Conservation (phyloP, 2,888 invertebrate species). For the Ophioninae sp. region DNA sequence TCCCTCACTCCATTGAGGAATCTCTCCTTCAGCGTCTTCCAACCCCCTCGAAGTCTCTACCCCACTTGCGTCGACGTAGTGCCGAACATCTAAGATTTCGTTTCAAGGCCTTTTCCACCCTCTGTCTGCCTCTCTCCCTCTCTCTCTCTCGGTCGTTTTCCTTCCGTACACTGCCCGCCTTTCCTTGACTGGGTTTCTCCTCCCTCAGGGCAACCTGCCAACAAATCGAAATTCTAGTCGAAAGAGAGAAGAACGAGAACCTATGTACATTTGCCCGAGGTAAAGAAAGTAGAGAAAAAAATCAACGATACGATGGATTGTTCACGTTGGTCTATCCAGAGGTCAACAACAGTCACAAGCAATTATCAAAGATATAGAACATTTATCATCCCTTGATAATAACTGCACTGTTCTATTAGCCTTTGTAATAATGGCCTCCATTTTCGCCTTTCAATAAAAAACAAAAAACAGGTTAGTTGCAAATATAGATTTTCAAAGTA, state of each 20-base stretch:
- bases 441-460: neutral
- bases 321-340: neutral
- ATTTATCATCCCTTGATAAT: neutral
- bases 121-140: constrained; percentile 38
- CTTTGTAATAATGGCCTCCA: neutral
- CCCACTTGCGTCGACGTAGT: constrained; percentile 57
- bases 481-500: neutral
- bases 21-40: constrained; percentile 61
- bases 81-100: constrained; percentile 56
- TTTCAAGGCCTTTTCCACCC: constrained; percentile 43
- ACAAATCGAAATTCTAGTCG: constrained; percentile 58
- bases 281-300: constrained; percentile 61
- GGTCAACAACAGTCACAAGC: neutral
- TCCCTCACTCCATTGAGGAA: constrained; percentile 76
- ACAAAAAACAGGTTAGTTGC: too few species aligned
- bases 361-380: neutral
- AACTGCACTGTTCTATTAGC: neutral
- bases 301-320: neutral
- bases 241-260: constrained; percentile 43
- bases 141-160: constrained; percentile 32
- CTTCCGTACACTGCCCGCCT: constrained; percentile 43
- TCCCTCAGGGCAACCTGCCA: constrained; percentile 52
- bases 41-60: constrained; percentile 47
- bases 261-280: constrained; percentile 73
- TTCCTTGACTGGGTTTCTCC: constrained; percentile 46